These are phyloP conservation scores for Heteronetta atricapilla DNA, from an alignment of 2,113 vertebrate genomes.

Conservation along the genomic window DNA sequence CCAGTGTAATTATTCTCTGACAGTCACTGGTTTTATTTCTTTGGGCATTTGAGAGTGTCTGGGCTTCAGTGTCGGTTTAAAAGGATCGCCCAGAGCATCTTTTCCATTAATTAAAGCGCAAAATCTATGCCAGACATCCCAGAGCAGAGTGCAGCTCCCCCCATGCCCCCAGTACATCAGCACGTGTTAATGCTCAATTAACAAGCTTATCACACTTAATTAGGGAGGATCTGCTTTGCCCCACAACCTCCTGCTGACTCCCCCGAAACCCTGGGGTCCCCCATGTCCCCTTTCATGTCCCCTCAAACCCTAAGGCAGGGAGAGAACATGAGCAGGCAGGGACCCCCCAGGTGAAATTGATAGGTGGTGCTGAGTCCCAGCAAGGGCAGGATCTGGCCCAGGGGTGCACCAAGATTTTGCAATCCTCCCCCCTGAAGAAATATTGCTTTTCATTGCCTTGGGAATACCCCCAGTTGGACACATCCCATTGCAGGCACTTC, in stretches of 20 bases:
- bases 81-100: neutral
- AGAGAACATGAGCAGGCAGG: neutral
- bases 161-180: neutral
- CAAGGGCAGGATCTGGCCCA: neutral
- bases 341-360: neutral
- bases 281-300: neutral
- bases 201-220: neutral
- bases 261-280: neutral
- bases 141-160: neutral
- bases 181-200: neutral
- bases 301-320: neutral
- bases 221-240: neutral
- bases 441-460: rapidly evolving
- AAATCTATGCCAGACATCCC: neutral
- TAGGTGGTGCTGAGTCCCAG: neutral
- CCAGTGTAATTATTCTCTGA: neutral
- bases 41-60: neutral
- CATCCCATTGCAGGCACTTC: neutral
- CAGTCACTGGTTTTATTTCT: neutral
- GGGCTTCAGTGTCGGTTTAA: neutral
- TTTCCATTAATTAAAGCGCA: neutral
- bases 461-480: neutral
- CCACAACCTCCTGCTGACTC: neutral
- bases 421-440: neutral
- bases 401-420: neutral